Percentiles rank a stretch among this genome's conserved stretches.
phyloP scores from a whole-genome alignment of 2,888 invertebrate genomes.

The Napeogenes sylphis region DNA sequence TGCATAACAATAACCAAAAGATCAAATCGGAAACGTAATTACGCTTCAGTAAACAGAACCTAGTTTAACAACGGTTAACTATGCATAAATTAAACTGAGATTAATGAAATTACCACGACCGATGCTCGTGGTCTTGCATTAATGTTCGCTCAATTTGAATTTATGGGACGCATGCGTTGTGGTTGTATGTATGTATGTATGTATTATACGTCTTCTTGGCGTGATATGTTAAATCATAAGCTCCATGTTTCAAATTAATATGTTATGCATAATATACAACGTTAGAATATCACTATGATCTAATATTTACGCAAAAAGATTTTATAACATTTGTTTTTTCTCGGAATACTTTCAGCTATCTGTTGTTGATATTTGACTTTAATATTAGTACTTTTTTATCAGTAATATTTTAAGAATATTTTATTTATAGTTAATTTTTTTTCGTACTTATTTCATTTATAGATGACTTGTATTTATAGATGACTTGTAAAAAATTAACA shows the following conservation, averaged over 20 bases:
- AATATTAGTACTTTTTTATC: too few species aligned
- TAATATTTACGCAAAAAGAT: too few species aligned
- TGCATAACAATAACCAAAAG: constrained; percentile 6
- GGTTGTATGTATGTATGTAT: constrained; percentile 16
- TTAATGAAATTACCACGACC: constrained; percentile 50
- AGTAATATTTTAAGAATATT: too few species aligned
- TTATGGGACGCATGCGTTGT: constrained; percentile 33
- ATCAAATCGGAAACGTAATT: constrained; percentile 35
- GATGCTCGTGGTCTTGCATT: constrained; percentile 44
- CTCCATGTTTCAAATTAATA: neutral
- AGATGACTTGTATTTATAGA: too few species aligned
- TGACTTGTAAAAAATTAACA: too few species aligned
- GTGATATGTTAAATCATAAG: constrained; percentile 3
- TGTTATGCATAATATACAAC: neutral
- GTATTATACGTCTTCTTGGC: neutral
- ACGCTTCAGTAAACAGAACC: constrained; percentile 31
- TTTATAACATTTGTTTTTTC: too few species aligned
- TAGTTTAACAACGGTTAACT: constrained; percentile 43
- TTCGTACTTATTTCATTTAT: too few species aligned
- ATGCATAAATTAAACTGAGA: constrained; percentile 52
- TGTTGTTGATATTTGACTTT: too few species aligned
- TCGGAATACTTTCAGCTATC: too few species aligned
- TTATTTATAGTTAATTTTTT: too few species aligned
- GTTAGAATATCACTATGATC: neutral
- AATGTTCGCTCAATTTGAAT: constrained; percentile 41